Evolutionary conservation across 2,888 invertebrate species (phyloP).

Genomic region (Megaustenia siamemsis): DNA sequence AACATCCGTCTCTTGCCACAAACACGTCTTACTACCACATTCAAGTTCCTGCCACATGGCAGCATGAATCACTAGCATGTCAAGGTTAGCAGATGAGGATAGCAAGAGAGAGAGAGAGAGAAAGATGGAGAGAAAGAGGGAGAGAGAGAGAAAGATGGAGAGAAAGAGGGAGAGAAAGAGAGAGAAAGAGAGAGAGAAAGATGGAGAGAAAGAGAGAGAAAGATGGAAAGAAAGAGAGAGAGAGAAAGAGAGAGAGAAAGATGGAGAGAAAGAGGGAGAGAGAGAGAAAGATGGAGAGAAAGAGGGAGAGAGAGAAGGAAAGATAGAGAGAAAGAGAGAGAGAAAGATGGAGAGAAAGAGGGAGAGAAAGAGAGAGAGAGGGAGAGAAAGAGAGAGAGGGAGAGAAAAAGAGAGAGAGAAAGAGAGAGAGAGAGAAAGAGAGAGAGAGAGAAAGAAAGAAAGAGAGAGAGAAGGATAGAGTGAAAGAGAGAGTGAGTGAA

Average conservation of each 20-base stretch:
- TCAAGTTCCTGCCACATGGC: too few relatives aligned
- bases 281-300: background rate
- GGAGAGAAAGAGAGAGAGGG: background rate
- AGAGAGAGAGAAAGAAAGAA: slow-evolving; percentile 31
- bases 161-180: background rate
- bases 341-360: background rate
- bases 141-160: background rate
- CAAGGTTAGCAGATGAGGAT: too few relatives aligned
- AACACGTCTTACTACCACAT: too few relatives aligned
- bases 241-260: background rate
- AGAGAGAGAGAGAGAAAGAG: background rate
- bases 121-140: background rate
- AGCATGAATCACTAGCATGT: too few relatives aligned
- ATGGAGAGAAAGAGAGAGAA: background rate
- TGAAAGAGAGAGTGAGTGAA: slow-evolving; percentile 28
- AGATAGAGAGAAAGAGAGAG: background rate
- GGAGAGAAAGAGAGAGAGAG: slow-evolving; percentile 9
- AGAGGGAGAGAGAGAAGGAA: background rate
- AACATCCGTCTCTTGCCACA: too few relatives aligned
- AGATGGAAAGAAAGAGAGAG: too few relatives aligned
- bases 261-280: background rate
- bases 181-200: background rate
- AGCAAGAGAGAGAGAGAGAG: background rate
- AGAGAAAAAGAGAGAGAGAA: background rate
- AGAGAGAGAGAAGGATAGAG: slow-evolving; percentile 33